Evolutionary conservation across 1,140 invertebrate species (phyloP).

Genomic region (Caenorhabditis tropicalis): DNA sequence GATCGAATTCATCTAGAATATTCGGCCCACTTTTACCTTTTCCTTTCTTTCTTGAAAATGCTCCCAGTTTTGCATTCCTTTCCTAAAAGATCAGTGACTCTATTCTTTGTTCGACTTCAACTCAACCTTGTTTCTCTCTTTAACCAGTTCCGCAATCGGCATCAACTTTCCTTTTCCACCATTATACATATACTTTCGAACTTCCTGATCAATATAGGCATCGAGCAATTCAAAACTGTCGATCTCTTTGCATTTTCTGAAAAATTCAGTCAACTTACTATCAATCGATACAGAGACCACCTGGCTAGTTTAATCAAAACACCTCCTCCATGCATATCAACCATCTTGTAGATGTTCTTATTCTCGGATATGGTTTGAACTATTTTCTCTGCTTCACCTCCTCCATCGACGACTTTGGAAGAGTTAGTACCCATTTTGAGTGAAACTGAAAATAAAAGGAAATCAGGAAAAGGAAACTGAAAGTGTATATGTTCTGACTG

Average conservation of each 20-base stretch:
- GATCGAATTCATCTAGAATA: slow-evolving; percentile 58
- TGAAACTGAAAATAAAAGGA: neutral
- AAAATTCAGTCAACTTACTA: neutral
- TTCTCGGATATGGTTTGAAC: neutral
- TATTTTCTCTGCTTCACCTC: neutral
- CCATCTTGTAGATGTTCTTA: slow-evolving; percentile 50
- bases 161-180: slow-evolving; percentile 55
- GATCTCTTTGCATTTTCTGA: slow-evolving; percentile 16
- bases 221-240: neutral
- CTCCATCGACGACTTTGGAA: neutral
- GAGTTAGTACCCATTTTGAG: neutral
- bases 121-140: slow-evolving; percentile 47
- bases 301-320: slow-evolving; percentile 72
- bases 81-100: slow-evolving; percentile 31
- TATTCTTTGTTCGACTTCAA: neutral
- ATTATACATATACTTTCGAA: slow-evolving; percentile 73
- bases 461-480: neutral
- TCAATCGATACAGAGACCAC: neutral
- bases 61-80: slow-evolving; percentile 54
- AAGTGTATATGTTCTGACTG: neutral
- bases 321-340: slow-evolving; percentile 56
- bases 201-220: slow-evolving; percentile 66
- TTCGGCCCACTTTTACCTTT: slow-evolving; percentile 59
- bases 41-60: slow-evolving; percentile 56
- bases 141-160: slow-evolving; percentile 55